A percentile compares a stretch with the other conserved stretches of the same genome.
phyloP scores from a whole-genome alignment of 2,113 vertebrate species.

The Cynoglossus semilaevis region DNA sequence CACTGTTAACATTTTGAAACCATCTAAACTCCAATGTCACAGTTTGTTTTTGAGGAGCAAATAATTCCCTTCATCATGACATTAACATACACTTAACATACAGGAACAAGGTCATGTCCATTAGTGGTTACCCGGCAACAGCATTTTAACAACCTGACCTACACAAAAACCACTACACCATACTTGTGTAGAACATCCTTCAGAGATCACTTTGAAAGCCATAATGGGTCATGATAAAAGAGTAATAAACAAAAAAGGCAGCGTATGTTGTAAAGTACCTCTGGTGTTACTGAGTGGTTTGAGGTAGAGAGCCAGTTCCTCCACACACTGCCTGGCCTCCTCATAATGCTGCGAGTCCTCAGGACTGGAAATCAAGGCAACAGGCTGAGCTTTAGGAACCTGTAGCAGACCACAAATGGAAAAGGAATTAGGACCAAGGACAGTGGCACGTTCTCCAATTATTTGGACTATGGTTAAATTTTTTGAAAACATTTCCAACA shows the following conservation, averaged over 20 bases:
- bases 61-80: not conserved
- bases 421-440: not conserved
- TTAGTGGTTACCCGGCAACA: not conserved
- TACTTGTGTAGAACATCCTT: not conserved
- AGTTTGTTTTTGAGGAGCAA: no score
- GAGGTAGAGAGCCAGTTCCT: slow-evolving; percentile 96
- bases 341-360: slow-evolving; percentile 98
- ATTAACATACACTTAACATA: not conserved
- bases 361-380: slow-evolving; percentile 89
- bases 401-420: slow-evolving; percentile 46
- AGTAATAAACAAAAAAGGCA: not conserved
- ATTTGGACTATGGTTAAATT: no score
- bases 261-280: slow-evolving; percentile 72
- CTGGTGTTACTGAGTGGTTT: slow-evolving; percentile 96
- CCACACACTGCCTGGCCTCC: slow-evolving; percentile 94
- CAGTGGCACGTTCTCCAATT: not conserved
- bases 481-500: no score
- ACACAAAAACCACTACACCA: not conserved
- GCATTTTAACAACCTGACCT: slow-evolving; percentile 3
- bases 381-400: slow-evolving; percentile 93
- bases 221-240: not conserved
- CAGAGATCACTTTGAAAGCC: not conserved
- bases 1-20: no score
- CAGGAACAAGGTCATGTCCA: not conserved
- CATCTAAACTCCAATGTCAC: no score